These are phyloP conservation scores for Andricus quercusramuli DNA, from an alignment of 2,888 invertebrate genomes.

Conservation along the genomic window DNA sequence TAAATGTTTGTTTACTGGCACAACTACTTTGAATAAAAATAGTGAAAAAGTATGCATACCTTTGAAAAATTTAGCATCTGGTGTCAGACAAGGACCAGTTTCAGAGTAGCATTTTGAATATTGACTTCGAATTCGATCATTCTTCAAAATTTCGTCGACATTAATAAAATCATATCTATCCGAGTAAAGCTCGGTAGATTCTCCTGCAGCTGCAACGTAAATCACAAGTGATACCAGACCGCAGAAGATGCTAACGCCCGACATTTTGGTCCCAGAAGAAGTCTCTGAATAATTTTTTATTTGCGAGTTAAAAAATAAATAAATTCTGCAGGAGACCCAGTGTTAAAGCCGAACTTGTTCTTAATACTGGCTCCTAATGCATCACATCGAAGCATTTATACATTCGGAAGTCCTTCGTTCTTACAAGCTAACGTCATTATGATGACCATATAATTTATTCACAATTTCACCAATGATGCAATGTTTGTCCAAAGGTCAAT, in stretches of 20 bases:
- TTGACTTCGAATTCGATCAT: conserved; percentile 62
- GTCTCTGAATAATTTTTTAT: background rate
- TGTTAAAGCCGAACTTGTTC: background rate
- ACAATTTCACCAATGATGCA: background rate
- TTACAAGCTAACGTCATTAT: conserved; percentile 12
- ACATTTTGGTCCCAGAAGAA: background rate
- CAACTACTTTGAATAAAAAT: background rate
- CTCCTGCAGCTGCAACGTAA: conserved; percentile 3
- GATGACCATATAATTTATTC: background rate
- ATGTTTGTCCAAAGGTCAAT: background rate
- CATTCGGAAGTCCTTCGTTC: conserved; percentile 14
- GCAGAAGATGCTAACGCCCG: background rate
- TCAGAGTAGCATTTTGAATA: conserved; percentile 69
- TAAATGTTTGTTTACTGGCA: no score
- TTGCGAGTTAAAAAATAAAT: background rate
- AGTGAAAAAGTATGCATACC: conserved; percentile 44
- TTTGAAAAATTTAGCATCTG: conserved; percentile 61
- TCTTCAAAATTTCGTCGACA: conserved; percentile 62
- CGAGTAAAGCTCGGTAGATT: conserved; percentile 52
- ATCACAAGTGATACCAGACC: background rate
- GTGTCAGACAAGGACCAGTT: conserved; percentile 60
- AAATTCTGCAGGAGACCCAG: background rate
- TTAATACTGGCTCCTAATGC: background rate
- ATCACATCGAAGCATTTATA: conserved; percentile 23
- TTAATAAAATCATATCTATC: conserved; percentile 64